Conservation (phyloP, 2,888 invertebrate genomes). For the Adelphocoris suturalis region DNA sequence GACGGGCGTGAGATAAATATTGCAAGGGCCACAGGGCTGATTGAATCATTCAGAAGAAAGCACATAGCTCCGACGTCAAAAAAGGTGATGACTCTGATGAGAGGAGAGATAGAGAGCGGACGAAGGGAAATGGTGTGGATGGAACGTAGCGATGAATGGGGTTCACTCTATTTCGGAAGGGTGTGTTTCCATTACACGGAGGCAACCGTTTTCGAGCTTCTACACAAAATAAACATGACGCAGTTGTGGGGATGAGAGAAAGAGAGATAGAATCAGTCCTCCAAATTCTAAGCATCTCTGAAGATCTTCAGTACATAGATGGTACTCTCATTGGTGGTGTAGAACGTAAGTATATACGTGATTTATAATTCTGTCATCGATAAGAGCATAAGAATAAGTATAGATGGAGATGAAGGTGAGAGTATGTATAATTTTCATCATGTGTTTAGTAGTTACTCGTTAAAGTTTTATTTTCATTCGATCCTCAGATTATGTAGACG, state of each 20-base stretch:
- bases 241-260: background rate
- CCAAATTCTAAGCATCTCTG: too few species aligned
- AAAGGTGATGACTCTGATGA: conserved; percentile 63
- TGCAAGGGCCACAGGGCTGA: conserved; percentile 46
- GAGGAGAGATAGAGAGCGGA: conserved; percentile 2
- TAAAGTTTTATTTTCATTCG: too few species aligned
- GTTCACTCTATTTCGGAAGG: conserved; percentile 19
- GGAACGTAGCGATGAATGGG: background rate
- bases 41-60: conserved; percentile 61
- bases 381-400: too few species aligned
- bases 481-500: too few species aligned
- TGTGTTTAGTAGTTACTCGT: too few species aligned
- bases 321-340: too few species aligned
- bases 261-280: background rate
- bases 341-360: too few species aligned
- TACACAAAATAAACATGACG: conserved; percentile 8
- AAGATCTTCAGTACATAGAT: too few species aligned
- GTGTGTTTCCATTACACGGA: conserved; percentile 43
- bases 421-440: too few species aligned
- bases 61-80: conserved; percentile 13
- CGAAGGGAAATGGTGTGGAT: background rate
- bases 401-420: too few species aligned
- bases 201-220: background rate
- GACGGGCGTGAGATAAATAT: conserved; percentile 48
- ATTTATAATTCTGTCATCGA: too few species aligned